phyloP scores from a whole-genome alignment of 53 echinoderm and acorn worm species.

The Patiria pectinifera region DNA sequence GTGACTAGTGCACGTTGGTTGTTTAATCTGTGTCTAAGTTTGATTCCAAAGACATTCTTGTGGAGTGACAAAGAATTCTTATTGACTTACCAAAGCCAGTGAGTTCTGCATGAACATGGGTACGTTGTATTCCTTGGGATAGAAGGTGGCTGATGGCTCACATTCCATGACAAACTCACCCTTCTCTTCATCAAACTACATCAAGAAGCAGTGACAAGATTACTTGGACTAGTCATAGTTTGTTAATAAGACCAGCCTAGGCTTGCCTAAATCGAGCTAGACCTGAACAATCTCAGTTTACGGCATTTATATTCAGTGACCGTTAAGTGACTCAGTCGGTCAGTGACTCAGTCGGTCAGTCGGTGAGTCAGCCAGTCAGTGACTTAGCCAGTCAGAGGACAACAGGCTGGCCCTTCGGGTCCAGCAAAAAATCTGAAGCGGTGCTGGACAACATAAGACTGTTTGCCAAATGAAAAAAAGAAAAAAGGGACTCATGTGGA shows the following conservation, averaged over 20 bases:
- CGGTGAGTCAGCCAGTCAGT: no score
- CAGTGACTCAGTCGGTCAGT: no score
- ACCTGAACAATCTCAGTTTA: no score
- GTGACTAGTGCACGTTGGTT: no score
- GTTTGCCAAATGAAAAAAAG: not conserved
- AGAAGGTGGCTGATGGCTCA: conserved; percentile 85
- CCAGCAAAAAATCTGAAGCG: no score
- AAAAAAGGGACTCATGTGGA: not conserved
- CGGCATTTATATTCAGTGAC: no score
- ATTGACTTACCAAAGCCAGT: conserved; percentile 73
- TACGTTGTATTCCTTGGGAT: conserved; percentile 77
- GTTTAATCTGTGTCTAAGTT: no score
- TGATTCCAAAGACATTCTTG: no score
- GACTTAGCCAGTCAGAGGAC: no score
- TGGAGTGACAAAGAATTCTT: not conserved
- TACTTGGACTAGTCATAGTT: not conserved
- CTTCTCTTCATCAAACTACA: conserved; percentile 84
- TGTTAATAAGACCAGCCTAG: not conserved
- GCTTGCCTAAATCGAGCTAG: no score
- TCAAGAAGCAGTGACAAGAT: not conserved
- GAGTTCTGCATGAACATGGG: conserved; percentile 76
- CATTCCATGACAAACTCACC: conserved; percentile 89
- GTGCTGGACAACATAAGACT: not conserved
- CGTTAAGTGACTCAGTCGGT: no score
- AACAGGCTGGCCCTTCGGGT: no score